Percentiles rank a stretch among this genome's conserved stretches.
Evolutionary conservation across 2,888 invertebrate species (phyloP).

Genomic region (Argynnis bischoffii): DNA sequence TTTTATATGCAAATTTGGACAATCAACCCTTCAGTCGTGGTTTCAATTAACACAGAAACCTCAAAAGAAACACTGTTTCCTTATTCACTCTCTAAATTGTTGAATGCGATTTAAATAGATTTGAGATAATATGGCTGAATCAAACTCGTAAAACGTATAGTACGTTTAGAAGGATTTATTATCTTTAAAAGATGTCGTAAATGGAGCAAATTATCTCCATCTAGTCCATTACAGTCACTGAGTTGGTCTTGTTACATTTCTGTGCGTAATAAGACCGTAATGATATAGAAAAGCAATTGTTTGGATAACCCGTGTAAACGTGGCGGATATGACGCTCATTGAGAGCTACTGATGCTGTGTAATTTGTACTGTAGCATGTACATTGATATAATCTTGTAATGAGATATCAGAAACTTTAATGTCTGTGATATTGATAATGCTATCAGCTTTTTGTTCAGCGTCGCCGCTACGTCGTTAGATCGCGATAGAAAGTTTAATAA

Average conservation of each 20-base stretch:
- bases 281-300: conserved; percentile 39
- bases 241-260: conserved; percentile 30
- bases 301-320: conserved; percentile 34
- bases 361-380: conserved; percentile 36
- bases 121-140: conserved; percentile 23
- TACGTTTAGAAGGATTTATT: conserved; percentile 33
- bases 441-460: conserved; percentile 31
- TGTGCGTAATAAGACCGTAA: conserved; percentile 31
- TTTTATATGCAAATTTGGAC: conserved; percentile 47
- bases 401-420: conserved; percentile 38
- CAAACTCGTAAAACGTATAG: conserved; percentile 26
- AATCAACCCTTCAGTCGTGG: conserved; percentile 54
- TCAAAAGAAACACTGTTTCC: conserved; percentile 46
- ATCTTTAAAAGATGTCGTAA: conserved; percentile 26
- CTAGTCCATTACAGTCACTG: conserved; percentile 24
- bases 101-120: conserved; percentile 28
- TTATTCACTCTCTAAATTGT: conserved; percentile 38
- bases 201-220: conserved; percentile 33
- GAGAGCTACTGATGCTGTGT: conserved; percentile 33
- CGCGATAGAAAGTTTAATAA: conserved; percentile 35
- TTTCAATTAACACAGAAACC: conserved; percentile 55
- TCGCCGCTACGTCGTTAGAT: conserved; percentile 28
- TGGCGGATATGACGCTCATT: conserved; percentile 35
- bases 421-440: conserved; percentile 33
- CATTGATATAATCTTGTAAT: conserved; percentile 39